Conservation (phyloP, 2,888 invertebrate species). For the Hypsopygia costalis region DNA sequence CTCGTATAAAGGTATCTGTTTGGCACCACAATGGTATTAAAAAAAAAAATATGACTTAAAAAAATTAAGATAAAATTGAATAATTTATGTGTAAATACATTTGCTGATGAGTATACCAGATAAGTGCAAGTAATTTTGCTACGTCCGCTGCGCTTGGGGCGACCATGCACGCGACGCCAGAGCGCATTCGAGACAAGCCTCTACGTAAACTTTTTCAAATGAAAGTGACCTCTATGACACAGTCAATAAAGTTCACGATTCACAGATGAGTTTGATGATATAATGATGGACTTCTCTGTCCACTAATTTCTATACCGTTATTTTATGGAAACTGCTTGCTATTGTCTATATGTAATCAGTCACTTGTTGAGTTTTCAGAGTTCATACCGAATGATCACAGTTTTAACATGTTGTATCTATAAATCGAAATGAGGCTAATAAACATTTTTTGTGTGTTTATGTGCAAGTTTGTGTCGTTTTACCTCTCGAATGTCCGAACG, state of each 20-base stretch:
- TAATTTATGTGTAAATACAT: too few relatives aligned
- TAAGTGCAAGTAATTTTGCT: constrained; percentile 71
- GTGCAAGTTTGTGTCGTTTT: too few relatives aligned
- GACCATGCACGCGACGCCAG: constrained; percentile 60
- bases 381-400: too few relatives aligned
- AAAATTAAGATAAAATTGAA: too few relatives aligned
- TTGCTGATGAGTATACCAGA: constrained; percentile 18
- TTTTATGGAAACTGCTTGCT: constrained; percentile 57
- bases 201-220: constrained; percentile 25
- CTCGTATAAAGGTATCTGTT: too few relatives aligned
- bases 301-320: constrained; percentile 59
- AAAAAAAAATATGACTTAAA: too few relatives aligned
- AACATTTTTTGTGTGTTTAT: too few relatives aligned
- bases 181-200: constrained; percentile 39
- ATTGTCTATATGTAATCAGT: constrained; percentile 28
- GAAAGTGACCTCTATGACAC: constrained; percentile 34
- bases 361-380: background rate
- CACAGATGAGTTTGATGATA: constrained; percentile 23
- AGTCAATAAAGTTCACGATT: constrained; percentile 20
- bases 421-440: too few relatives aligned
- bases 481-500: too few relatives aligned
- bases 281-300: constrained; percentile 43
- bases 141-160: constrained; percentile 63
- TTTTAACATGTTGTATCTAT: too few relatives aligned
- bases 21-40: too few relatives aligned